Base-by-base conservation (phyloP, 2,797 vertebrate genomes). In the Helarctos malayanus region DNA sequence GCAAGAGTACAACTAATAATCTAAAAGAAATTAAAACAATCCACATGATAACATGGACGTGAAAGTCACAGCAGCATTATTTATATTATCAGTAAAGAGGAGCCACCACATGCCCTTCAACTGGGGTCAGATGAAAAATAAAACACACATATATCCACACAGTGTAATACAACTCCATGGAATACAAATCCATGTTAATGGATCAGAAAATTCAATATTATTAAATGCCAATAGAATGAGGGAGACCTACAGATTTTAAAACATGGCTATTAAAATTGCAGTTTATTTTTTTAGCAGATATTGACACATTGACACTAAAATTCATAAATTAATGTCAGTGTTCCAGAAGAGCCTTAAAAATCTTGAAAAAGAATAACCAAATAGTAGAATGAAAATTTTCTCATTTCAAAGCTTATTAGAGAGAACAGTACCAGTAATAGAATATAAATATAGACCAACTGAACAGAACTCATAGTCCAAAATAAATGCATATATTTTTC, bases 231-330 rank as follows among this genome's bases (percentile, higher is more conserved):
- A 13, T 57, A 54, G 49, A 83, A 54, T 73, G 7, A 21, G 52
- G 45, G 27, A 69, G 23, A 35, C 45, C 45, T 82, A 82, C 47
- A 89, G 68, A 63, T 82, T 89, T 29, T 52, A 63, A 94, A 56
- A 19, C 12, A 75, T 56, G 23, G 35, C 56, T 65, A 35, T 83
- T 65, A 94, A 94, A 76, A 75, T 16, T 23, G 27, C 25, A 79
- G 65, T 63, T 94, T 54, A 56, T n/a, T 38, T 89, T 76, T 88
- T 56, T 71, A 73, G 54, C 25, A 87, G 54, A 93, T 71, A 87
- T 69, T 80, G 75, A 87, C 75, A 79, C 47, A 4, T 41, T 76
- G 29, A 86, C 56, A 41, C 32, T 93, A 79, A 80, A 69, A 80
- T 49, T 87, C 56, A 49, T 80, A 69, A 38, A n/a, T 54, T 54